A percentile compares a stretch with the other conserved stretches of the same genome.
Evolutionary conservation across 2,888 invertebrate genomes (phyloP).

Genomic region (Himalopsyche kuldschensis): DNA sequence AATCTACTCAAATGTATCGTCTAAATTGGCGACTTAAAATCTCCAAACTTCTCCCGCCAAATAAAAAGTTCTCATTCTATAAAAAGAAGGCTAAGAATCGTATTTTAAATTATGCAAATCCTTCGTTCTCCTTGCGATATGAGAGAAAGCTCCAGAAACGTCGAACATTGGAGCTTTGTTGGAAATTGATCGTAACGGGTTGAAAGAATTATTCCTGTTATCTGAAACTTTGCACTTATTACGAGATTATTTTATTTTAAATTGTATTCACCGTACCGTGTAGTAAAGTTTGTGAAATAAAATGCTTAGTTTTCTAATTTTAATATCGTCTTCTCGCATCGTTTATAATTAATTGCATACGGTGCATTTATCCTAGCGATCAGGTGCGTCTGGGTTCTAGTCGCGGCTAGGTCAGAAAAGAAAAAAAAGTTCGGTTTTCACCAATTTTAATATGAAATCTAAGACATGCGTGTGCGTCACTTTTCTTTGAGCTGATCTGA

Average conservation of each 20-base stretch:
- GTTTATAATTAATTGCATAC: too few species aligned
- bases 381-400: too few species aligned
- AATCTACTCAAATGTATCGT: neutral
- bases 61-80: neutral
- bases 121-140: neutral
- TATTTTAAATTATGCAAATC: slow-evolving; percentile 29
- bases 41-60: neutral
- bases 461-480: too few species aligned
- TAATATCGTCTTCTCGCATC: too few species aligned
- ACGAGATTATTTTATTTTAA: neutral
- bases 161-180: slow-evolving; percentile 12
- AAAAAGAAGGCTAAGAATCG: neutral
- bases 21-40: neutral
- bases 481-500: too few species aligned
- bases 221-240: slow-evolving; percentile 26
- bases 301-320: too few species aligned
- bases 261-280: too few species aligned
- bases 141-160: neutral
- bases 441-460: too few species aligned
- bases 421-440: too few species aligned
- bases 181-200: slow-evolving; percentile 30
- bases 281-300: too few species aligned
- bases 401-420: too few species aligned
- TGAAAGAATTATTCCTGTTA: slow-evolving; percentile 25
- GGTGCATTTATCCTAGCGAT: too few species aligned